Evolutionary conservation across 2,888 invertebrate species (phyloP).

Genomic region (Cosmia trapezina): DNA sequence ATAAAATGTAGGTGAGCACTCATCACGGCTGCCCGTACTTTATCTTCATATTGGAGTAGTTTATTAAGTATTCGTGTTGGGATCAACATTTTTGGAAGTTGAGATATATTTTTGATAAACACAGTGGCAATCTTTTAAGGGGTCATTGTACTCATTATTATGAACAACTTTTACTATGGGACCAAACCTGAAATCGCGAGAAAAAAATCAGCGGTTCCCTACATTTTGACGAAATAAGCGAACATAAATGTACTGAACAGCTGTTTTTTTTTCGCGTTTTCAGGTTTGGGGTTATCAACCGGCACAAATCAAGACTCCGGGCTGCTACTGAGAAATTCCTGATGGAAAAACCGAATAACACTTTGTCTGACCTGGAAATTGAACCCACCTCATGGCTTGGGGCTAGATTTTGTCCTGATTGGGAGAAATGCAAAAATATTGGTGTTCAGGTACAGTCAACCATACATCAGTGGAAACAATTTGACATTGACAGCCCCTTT

Average conservation of each 20-base stretch:
- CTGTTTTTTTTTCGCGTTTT: too few relatives aligned
- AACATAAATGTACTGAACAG: too few relatives aligned
- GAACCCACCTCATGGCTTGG: background rate
- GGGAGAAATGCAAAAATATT: too few relatives aligned
- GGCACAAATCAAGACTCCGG: background rate
- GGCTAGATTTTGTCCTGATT: too few relatives aligned
- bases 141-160: too few relatives aligned
- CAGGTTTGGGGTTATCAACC: too few relatives aligned
- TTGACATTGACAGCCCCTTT: background rate
- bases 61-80: conserved; percentile 29
- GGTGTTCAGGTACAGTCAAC: background rate
- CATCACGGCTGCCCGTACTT: conserved; percentile 61
- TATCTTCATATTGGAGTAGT: conserved; percentile 52
- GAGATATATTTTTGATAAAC: conserved; percentile 12
- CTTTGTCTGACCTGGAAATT: background rate
- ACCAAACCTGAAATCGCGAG: too few relatives aligned
- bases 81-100: conserved; percentile 34
- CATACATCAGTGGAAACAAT: background rate
- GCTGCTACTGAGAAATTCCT: background rate
- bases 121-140: too few relatives aligned
- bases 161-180: too few relatives aligned
- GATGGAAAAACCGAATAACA: background rate
- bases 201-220: too few relatives aligned
- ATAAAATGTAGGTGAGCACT: conserved; percentile 69
- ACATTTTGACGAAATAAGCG: too few relatives aligned